Conservation (phyloP, 2,888 invertebrate species). For the Hypselothyrea guttata region DNA sequence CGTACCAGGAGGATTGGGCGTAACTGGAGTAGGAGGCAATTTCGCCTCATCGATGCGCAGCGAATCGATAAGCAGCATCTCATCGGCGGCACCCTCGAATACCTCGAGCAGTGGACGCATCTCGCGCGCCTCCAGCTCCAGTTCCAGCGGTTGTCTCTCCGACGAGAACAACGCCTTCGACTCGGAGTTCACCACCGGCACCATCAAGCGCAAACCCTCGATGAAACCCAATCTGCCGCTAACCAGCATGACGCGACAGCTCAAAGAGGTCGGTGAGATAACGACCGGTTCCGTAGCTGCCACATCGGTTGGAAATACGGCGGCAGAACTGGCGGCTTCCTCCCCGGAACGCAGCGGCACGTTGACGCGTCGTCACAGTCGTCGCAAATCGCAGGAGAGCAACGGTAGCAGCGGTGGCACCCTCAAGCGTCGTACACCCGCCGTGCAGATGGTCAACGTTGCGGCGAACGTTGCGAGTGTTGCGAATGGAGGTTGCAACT, state of each 20-base stretch:
- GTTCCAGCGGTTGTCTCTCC: conserved; percentile 92
- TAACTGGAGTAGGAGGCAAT: conserved; percentile 84
- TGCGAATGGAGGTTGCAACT: conserved; percentile 52
- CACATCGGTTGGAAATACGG: neutral
- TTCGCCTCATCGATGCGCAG: conserved; percentile 83
- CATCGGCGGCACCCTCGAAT: conserved; percentile 83
- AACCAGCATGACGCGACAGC: conserved; percentile 93
- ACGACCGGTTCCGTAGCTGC: conserved; percentile 61
- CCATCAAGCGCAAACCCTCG: conserved; percentile 95
- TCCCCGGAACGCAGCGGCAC: conserved; percentile 85
- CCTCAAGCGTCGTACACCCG: conserved; percentile 77
- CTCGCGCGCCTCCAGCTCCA: conserved; percentile 91
- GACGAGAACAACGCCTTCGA: conserved; percentile 89
- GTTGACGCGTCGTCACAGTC: conserved; percentile 84
- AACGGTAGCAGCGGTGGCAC: conserved; percentile 81
- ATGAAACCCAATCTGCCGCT: conserved; percentile 95
- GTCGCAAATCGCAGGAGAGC: conserved; percentile 83
- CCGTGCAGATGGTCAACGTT: no score
- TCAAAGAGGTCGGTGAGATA: conserved; percentile 92
- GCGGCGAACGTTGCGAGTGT: no score
- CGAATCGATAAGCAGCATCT: conserved; percentile 88
- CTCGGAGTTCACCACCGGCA: conserved; percentile 90
- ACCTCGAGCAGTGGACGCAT: conserved; percentile 78
- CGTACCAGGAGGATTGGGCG: no score
- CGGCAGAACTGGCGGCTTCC: conserved; percentile 83